These are phyloP conservation scores for Myotis findleyi DNA, from an alignment of 2,797 vertebrate species.

Conservation along the genomic window DNA sequence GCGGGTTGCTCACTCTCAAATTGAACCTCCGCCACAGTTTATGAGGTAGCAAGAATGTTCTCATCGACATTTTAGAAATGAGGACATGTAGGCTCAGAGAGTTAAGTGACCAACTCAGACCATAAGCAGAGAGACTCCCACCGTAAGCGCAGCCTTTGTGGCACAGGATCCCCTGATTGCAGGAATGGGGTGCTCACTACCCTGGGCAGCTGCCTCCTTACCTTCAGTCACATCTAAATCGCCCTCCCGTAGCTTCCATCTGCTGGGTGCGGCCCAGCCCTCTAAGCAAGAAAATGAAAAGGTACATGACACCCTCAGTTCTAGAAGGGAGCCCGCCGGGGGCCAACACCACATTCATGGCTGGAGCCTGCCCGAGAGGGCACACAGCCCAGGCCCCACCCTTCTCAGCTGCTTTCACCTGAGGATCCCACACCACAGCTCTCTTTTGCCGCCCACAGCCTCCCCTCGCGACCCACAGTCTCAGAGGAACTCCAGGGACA, in stretches of 20 bases:
- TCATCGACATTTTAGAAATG: background rate
- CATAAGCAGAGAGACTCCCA: background rate
- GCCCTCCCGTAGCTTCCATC: background rate
- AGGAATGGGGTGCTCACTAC: background rate
- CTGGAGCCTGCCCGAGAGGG: rapidly evolving
- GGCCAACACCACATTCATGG: background rate
- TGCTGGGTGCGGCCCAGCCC: background rate
- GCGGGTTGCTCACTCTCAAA: background rate
- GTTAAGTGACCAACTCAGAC: background rate
- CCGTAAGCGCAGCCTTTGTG: background rate
- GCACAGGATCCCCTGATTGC: background rate
- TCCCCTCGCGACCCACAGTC: background rate
- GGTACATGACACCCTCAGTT: too few relatives aligned
- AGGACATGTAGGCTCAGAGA: background rate
- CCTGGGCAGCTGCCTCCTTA: background rate
- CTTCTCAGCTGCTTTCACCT: background rate
- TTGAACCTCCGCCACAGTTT: background rate
- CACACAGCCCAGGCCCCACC: background rate
- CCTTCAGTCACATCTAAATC: background rate
- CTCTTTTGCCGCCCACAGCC: background rate
- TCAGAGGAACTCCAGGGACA: background rate
- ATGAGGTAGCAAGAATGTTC: background rate
- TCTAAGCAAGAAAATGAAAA: background rate
- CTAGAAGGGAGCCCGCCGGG: background rate
- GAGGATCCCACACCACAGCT: background rate